Evolutionary conservation across 2,888 invertebrate genomes (phyloP).

Genomic region (Automeris io): DNA sequence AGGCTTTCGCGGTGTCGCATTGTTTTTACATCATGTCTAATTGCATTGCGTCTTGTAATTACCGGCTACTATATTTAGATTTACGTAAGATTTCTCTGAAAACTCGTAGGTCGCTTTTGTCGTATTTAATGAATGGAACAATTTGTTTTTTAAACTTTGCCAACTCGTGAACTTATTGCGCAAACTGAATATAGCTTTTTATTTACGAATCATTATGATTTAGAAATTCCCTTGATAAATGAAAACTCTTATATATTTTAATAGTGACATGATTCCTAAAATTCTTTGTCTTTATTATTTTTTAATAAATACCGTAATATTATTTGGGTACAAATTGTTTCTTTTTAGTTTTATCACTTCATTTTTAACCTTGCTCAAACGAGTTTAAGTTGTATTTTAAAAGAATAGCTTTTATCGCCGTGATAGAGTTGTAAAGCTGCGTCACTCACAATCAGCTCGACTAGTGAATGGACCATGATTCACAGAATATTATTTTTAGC

Average conservation of each 20-base stretch:
- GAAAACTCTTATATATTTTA: too few species aligned
- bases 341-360: too few species aligned
- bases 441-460: conserved; percentile 45
- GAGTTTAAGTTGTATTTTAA: conserved; percentile 4
- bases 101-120: conserved; percentile 10
- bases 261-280: too few species aligned
- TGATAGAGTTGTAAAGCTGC: conserved; percentile 43
- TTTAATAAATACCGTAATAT: too few species aligned
- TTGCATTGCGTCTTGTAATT: conserved; percentile 11
- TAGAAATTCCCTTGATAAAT: too few species aligned
- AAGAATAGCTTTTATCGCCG: conserved; percentile 26
- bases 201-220: too few species aligned
- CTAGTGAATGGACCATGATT: conserved; percentile 59
- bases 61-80: conserved; percentile 25
- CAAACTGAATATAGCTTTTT: conserved; percentile 5
- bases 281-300: too few species aligned
- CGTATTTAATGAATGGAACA: conserved; percentile 7
- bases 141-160: conserved; percentile 10
- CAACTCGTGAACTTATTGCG: conserved; percentile 10
- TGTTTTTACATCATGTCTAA: conserved; percentile 3
- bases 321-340: too few species aligned
- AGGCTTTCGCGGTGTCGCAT: not conserved
- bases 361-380: not conserved
- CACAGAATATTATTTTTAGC: conserved; percentile 59
- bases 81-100: conserved; percentile 27